Evolutionary conservation across 2,888 invertebrate species (phyloP).

Genomic region (Phortica magna): DNA sequence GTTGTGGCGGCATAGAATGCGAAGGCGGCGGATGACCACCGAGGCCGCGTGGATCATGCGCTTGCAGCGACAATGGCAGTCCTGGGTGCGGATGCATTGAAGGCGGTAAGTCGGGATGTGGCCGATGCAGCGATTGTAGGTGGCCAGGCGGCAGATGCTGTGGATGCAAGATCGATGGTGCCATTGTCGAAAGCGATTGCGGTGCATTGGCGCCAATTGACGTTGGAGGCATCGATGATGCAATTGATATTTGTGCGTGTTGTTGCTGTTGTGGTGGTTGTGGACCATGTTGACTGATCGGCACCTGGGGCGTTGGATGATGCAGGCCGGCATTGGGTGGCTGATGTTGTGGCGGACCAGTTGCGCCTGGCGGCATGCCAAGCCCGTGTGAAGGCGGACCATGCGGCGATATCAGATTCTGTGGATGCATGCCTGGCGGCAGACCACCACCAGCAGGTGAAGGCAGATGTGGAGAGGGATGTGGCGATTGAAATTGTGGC

Average conservation of each 20-base stretch:
- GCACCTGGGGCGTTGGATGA: constrained; percentile 64
- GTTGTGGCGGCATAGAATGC: constrained; percentile 68
- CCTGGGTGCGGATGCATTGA: constrained; percentile 77
- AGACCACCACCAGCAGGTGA: constrained; percentile 73
- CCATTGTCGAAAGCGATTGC: constrained; percentile 71
- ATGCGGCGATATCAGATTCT: constrained; percentile 75
- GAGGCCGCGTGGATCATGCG: constrained; percentile 57
- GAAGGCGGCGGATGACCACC: constrained; percentile 66
- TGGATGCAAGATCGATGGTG: constrained; percentile 68
- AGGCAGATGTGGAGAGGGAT: constrained; percentile 77
- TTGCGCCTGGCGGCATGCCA: constrained; percentile 57
- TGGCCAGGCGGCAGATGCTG: constrained; percentile 66
- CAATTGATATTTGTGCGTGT: constrained; percentile 76
- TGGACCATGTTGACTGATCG: constrained; percentile 42
- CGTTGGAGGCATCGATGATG: constrained; percentile 78
- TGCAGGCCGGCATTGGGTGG: constrained; percentile 53
- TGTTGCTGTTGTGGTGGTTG: constrained; percentile 59
- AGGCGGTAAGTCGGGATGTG: constrained; percentile 76
- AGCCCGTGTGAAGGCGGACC: constrained; percentile 62
- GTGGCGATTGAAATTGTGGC: constrained; percentile 76
- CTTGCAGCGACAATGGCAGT: constrained; percentile 74
- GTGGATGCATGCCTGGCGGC: constrained; percentile 77
- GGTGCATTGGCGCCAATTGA: constrained; percentile 60
- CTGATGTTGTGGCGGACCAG: constrained; percentile 37
- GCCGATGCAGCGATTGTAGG: constrained; percentile 75